Conservation (phyloP, 2,888 invertebrate species). For the Platycheirus albimanus region DNA sequence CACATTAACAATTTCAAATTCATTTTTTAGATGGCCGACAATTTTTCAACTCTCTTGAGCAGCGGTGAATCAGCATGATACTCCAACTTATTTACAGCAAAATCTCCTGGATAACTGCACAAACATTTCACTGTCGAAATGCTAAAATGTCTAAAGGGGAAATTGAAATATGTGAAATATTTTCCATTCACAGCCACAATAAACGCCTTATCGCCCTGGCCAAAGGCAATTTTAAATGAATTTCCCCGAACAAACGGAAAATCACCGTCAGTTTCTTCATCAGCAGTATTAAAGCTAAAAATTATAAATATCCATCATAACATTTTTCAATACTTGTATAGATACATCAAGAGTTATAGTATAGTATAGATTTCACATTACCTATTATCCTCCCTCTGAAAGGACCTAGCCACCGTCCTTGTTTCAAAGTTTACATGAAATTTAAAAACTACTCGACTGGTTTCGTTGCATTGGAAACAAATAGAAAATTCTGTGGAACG, state of each 20-base stretch:
- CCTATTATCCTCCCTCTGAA: slow-evolving; percentile 81
- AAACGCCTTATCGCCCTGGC: slow-evolving; percentile 81
- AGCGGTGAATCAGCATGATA: slow-evolving; percentile 81
- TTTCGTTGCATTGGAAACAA: slow-evolving; percentile 82
- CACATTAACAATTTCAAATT: neutral
- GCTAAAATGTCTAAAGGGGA: slow-evolving; percentile 80
- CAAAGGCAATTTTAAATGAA: slow-evolving; percentile 81
- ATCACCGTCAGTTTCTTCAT: slow-evolving; percentile 82
- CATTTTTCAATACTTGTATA: too few species aligned
- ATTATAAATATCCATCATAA: neutral
- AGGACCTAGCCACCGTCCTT: slow-evolving; percentile 79
- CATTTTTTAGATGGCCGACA: slow-evolving; percentile 78
- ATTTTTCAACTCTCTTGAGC: slow-evolving; percentile 80
- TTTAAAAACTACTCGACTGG: slow-evolving; percentile 80
- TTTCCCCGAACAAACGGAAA: slow-evolving; percentile 82
- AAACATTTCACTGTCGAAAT: slow-evolving; percentile 81
- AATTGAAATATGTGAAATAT: slow-evolving; percentile 82
- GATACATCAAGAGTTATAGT: slow-evolving; percentile 14
- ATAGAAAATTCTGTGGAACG: slow-evolving; percentile 81
- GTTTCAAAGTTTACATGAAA: slow-evolving; percentile 80
- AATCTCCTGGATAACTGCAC: slow-evolving; percentile 80
- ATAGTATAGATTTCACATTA: slow-evolving; percentile 50
- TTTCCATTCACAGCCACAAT: slow-evolving; percentile 82
- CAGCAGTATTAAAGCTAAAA: slow-evolving; percentile 79
- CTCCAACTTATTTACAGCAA: slow-evolving; percentile 79